Base-by-base conservation (phyloP, 1,140 invertebrate species). In the Drosophila rufa region DNA sequence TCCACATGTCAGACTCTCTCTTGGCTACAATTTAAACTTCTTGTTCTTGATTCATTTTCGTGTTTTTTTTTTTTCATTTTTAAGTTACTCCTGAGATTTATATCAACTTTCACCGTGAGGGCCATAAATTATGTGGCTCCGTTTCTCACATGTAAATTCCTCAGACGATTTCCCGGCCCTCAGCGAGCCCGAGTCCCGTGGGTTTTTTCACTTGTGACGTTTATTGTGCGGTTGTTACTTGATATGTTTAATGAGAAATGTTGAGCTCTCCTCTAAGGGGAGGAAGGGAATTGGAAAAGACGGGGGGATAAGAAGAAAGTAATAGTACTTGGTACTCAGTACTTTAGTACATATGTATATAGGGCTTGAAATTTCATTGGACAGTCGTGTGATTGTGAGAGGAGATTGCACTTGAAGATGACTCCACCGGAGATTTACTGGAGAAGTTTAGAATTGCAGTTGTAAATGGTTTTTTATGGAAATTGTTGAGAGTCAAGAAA, bases 51-150 rank as follows among this genome's bases (percentile, higher is more conserved):
- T 56, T 56, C n/a, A 40, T 45, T 42, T 50, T 19, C 11, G 14
- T 46, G 19, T 19, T 19, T 17, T 25, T 25, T 38, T 47, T 50
- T 30, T 56, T 40, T 66, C 47, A 58, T 80, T 83, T 83, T 75
- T 70, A 75, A 79, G 61, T 78, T 85, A 75, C 81, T 81, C 75
- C 56, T 73, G 85, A 80, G 81, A 89, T 76, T 89, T 90, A 83
- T 80, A 85, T 89, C 85, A 89, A 89, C 85, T 89, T 89, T 89
- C 85, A 90, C 86, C 85, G 81, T 74, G 85, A 76, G 55, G 62
- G 71, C 66, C 85, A 89, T 89, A 89, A 90, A 89, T 89, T 81
- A 90, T 82, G 75, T 55, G 67, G 46, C 67, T 67, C 67, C 56
- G 71, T 66, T 69, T 68, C 71, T 81, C 81, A 79, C 85, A 83